A percentile compares a stretch with the other conserved stretches of the same genome.
Conservation (phyloP, 2,113 vertebrate genomes). For the Lophius piscatorius region DNA sequence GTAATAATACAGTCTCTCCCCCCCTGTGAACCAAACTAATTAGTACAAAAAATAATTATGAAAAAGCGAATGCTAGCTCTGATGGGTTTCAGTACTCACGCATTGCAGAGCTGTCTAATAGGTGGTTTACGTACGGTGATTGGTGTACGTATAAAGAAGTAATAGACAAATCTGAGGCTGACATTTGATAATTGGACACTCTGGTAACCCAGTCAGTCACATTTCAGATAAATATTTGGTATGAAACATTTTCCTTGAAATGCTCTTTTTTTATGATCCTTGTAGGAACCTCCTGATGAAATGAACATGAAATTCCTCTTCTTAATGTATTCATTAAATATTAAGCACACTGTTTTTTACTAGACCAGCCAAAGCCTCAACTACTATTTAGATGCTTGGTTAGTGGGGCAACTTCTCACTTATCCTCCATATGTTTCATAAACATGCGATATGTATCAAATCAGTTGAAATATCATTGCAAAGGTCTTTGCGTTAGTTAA, state of each 20-base stretch:
- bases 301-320: conserved; percentile 31
- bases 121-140: too few relatives aligned
- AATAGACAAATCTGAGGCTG: too few relatives aligned
- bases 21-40: too few relatives aligned
- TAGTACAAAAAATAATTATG: too few relatives aligned
- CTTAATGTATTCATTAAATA: conserved; percentile 32
- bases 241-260: too few relatives aligned
- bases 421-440: conserved; percentile 15
- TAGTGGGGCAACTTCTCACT: neutral
- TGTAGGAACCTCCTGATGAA: conserved; percentile 35
- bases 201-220: too few relatives aligned
- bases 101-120: too few relatives aligned
- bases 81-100: too few relatives aligned
- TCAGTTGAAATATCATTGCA: conserved; percentile 25
- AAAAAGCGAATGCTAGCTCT: too few relatives aligned
- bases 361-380: conserved; percentile 4
- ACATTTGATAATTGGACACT: too few relatives aligned
- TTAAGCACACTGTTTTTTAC: conserved; percentile 1
- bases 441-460: conserved; percentile 11
- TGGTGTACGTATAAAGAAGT: too few relatives aligned
- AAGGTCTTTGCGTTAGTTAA: conserved; percentile 53
- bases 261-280: conserved; percentile 7
- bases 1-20: too few relatives aligned
- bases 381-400: neutral
- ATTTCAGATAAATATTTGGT: neutral